These are phyloP conservation scores for Odontomachus brunneus DNA, from an alignment of 1,140 invertebrate genomes.

Conservation along the genomic window DNA sequence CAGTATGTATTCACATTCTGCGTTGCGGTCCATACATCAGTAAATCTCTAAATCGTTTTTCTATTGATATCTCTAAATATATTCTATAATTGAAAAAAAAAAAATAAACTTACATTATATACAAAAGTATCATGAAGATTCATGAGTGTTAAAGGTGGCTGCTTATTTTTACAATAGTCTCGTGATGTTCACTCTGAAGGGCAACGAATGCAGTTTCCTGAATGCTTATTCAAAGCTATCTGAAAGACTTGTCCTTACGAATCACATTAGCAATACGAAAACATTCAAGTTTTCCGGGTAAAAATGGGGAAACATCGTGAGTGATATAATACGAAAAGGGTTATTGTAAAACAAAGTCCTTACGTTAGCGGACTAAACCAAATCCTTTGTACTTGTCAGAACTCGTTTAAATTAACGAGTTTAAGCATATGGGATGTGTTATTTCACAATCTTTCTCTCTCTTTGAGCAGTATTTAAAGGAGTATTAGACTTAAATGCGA, in stretches of 20 bases:
- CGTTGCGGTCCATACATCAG: background rate
- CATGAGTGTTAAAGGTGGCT: constrained; percentile 37
- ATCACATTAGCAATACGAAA: constrained; percentile 30
- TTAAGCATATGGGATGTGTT: constrained; percentile 24
- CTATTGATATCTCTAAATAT: constrained; percentile 56
- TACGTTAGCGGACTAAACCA: constrained; percentile 59
- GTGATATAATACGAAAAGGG: background rate
- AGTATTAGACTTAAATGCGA: constrained; percentile 43
- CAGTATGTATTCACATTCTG: constrained; percentile 22
- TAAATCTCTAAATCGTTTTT: constrained; percentile 28
- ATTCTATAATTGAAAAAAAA: constrained; percentile 74
- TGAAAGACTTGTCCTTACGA: constrained; percentile 52
- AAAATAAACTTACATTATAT: constrained; percentile 82
- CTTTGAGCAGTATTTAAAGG: constrained; percentile 36
- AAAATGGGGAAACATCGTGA: constrained; percentile 40
- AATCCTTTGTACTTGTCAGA: constrained; percentile 69
- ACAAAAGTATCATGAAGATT: constrained; percentile 78
- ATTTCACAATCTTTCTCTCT: background rate
- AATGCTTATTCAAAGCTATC: constrained; percentile 45
- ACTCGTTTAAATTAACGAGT: constrained; percentile 58
- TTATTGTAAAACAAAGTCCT: constrained; percentile 56
- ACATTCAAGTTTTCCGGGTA: constrained; percentile 46
- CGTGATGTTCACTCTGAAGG: background rate
- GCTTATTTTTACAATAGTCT: constrained; percentile 57
- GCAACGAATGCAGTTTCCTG: constrained; percentile 12